Evolutionary conservation across 2,113 vertebrate species (phyloP).

Genomic region (Lonchura striata): DNA sequence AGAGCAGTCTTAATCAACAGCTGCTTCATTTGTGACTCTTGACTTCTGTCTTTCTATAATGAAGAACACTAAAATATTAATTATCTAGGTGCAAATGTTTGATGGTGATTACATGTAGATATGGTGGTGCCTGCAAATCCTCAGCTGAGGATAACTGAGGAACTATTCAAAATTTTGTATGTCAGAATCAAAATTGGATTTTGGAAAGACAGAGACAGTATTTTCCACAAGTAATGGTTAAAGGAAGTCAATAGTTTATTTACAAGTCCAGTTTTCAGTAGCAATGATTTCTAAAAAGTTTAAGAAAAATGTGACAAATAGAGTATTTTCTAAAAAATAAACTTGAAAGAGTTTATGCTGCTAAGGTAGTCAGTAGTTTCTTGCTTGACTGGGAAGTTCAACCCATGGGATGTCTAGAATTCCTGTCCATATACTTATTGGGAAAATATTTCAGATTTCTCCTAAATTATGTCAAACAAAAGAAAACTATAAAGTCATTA

Average conservation of each 20-base stretch:
- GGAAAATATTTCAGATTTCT: not conserved
- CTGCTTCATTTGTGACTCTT: not conserved
- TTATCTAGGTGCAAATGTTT: not conserved
- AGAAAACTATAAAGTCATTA: not conserved
- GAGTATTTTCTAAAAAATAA: not conserved
- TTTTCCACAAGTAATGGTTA: not conserved
- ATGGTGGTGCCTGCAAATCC: not conserved
- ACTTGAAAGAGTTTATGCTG: not conserved
- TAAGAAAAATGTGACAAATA: not conserved
- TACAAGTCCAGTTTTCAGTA: not conserved
- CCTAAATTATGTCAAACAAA: not conserved
- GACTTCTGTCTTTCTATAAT: not conserved
- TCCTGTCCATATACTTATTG: not conserved
- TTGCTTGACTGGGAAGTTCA: not conserved
- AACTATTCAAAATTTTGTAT: not conserved
- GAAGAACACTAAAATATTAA: conserved; percentile 15
- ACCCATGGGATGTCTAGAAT: not conserved
- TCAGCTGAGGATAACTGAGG: not conserved
- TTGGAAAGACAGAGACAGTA: not conserved
- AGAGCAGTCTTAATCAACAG: not conserved
- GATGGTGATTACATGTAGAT: not conserved
- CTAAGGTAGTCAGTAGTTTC: not conserved
- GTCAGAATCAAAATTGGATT: not conserved
- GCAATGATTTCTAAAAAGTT: not conserved
- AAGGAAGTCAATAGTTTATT: not conserved